Evolutionary conservation across 1,140 invertebrate species (phyloP).

Genomic region (Lasioglossum albipes): DNA sequence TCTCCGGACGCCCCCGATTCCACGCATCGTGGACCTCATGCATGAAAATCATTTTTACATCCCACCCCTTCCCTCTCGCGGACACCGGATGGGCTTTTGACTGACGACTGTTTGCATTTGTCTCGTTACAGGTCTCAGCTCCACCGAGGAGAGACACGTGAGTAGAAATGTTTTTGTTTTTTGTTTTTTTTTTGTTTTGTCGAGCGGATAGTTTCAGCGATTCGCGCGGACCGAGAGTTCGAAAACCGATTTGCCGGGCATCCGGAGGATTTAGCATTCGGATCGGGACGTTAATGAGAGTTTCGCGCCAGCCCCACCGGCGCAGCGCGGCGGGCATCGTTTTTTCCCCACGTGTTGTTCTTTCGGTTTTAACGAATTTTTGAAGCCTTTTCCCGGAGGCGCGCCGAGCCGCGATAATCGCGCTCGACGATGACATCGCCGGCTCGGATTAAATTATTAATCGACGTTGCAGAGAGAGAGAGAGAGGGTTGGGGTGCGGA

Average conservation of each 20-base stretch:
- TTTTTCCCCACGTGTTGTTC: not conserved
- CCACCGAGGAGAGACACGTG: conserved; percentile 85
- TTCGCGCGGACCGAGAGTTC: not conserved
- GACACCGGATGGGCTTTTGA: conserved; percentile 30
- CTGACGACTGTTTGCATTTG: conserved; percentile 53
- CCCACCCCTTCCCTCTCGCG: not conserved
- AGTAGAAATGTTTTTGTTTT: conserved; percentile 74
- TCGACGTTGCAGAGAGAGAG: conserved; percentile 18
- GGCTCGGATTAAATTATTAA: conserved; percentile 35
- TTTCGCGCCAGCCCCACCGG: no score
- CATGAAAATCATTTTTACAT: conserved; percentile 37
- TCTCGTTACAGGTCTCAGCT: conserved; percentile 84
- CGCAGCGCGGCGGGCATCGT: no score
- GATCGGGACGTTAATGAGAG: conserved; percentile 1
- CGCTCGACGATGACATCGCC: conserved; percentile 17
- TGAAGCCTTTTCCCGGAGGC: not conserved
- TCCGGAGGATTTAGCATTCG: not conserved
- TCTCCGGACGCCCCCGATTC: not conserved
- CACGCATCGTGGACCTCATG: not conserved
- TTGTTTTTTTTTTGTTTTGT: not conserved
- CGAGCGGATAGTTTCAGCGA: not conserved
- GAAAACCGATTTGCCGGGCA: not conserved
- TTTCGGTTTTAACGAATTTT: conserved; percentile 19
- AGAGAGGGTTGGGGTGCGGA: not conserved
- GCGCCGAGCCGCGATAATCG: conserved; percentile 3